Evolutionary conservation across 2,797 vertebrate genomes (phyloP).

Genomic region (Neosalanx taihuensis): DNA sequence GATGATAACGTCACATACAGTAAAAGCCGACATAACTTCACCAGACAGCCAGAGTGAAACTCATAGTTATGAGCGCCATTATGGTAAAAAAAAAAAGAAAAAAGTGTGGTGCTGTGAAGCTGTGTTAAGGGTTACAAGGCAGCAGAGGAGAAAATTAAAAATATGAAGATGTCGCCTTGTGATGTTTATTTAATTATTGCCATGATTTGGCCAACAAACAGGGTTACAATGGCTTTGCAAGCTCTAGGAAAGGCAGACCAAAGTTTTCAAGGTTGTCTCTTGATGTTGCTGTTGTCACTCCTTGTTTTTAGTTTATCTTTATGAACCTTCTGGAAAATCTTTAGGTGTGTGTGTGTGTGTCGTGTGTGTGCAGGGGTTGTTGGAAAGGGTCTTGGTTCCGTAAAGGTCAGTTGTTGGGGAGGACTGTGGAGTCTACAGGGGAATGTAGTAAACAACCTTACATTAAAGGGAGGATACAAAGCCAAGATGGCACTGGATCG

Average conservation of each 20-base stretch:
- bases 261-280: slow-evolving; percentile 54
- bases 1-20: slow-evolving; percentile 70
- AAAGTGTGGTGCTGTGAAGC: slow-evolving; percentile 48
- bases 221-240: slow-evolving; percentile 11
- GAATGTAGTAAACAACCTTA: not conserved
- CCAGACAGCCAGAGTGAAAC: slow-evolving; percentile 72
- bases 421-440: not conserved
- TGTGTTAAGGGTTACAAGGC: slow-evolving; percentile 60
- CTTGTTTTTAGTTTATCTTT: slow-evolving; percentile 10
- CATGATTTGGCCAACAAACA: not conserved
- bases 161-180: slow-evolving; percentile 55
- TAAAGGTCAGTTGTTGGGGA: slow-evolving; percentile 48
- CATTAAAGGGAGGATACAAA: slow-evolving; percentile 44
- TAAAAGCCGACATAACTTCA: slow-evolving; percentile 69
- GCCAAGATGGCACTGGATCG: slow-evolving; percentile 35
- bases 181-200: slow-evolving; percentile 5
- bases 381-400: slow-evolving; percentile 30
- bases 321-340: not conserved
- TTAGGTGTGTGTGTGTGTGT: not conserved
- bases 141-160: slow-evolving; percentile 72
- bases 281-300: slow-evolving; percentile 10
- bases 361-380: slow-evolving; percentile 17
- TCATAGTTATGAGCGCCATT: slow-evolving; percentile 58
- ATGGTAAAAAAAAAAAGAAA: slow-evolving; percentile 63
- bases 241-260: not conserved